Evolutionary conservation across 2,113 vertebrate species (phyloP).

Genomic region (Amphilophus citrinellus): DNA sequence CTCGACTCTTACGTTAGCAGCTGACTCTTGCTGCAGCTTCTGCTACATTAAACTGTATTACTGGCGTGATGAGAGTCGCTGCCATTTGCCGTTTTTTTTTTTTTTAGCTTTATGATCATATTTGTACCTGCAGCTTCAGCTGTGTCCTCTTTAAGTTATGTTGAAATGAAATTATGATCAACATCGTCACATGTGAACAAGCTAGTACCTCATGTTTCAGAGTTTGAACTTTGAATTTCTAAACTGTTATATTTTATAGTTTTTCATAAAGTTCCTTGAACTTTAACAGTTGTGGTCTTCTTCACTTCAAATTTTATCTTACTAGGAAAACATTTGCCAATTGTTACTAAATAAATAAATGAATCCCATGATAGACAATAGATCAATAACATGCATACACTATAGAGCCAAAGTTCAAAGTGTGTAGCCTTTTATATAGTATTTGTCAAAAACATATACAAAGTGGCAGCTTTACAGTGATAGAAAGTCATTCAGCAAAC

Average conservation of each 20-base stretch:
- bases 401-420: no score
- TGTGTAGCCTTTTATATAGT: not conserved
- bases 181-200: not conserved
- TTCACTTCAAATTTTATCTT: not conserved
- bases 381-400: no score
- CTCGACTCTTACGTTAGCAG: no score
- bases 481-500: not conserved
- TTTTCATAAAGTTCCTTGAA: not conserved
- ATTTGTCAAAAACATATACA: not conserved
- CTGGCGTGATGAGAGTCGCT: no score
- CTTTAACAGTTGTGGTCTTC: not conserved
- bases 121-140: not conserved
- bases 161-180: not conserved
- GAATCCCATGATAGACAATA: no score
- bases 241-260: fast-evolving
- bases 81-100: not conserved
- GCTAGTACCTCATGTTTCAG: not conserved
- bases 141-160: not conserved
- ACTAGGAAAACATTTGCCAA: not conserved
- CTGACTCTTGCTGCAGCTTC: no score
- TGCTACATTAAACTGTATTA: no score
- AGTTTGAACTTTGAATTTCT: not conserved
- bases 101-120: not conserved
- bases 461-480: not conserved
- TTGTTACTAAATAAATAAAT: no score